phyloP scores from a whole-genome alignment of 2,113 vertebrate species.

The Lethenteron camtschaticum region DNA sequence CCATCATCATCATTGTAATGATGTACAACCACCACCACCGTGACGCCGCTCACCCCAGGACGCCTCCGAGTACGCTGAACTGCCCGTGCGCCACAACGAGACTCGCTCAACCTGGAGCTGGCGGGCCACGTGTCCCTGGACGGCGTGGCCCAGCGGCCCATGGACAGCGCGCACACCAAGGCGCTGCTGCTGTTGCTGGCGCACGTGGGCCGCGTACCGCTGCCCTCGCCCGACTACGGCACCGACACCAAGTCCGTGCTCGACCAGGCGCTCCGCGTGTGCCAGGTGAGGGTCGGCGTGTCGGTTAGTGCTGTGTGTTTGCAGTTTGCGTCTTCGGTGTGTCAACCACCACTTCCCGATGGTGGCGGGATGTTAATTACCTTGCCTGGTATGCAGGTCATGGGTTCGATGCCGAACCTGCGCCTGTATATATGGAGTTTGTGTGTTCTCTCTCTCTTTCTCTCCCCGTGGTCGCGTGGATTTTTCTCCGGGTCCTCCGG shows the following conservation, averaged over 20 bases:
- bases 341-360: no score
- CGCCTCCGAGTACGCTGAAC: slow-evolving; percentile 72
- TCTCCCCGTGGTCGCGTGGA: no score
- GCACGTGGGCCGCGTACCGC: slow-evolving; percentile 51
- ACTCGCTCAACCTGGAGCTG: slow-evolving; percentile 79
- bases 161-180: slow-evolving; percentile 92
- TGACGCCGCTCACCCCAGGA: slow-evolving; percentile 25
- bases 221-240: slow-evolving; percentile 74
- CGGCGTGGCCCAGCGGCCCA: slow-evolving; percentile 35
- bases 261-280: slow-evolving; percentile 78
- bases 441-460: no score
- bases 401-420: no score
- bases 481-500: no score
- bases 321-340: no score
- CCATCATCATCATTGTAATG: no score
- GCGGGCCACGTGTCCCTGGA: slow-evolving; percentile 62
- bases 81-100: slow-evolving; percentile 91
- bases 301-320: no score
- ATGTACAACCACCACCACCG: no score
- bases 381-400: no score
- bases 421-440: no score
- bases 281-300: slow-evolving; percentile 38
- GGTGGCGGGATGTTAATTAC: no score
- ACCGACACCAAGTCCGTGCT: slow-evolving; percentile 89
- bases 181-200: slow-evolving; percentile 77